Percentiles rank a stretch among this genome's conserved stretches.
These are phyloP conservation scores for Glareola pratincola DNA, from an alignment of 2,113 vertebrate genomes.

Conservation along the genomic window DNA sequence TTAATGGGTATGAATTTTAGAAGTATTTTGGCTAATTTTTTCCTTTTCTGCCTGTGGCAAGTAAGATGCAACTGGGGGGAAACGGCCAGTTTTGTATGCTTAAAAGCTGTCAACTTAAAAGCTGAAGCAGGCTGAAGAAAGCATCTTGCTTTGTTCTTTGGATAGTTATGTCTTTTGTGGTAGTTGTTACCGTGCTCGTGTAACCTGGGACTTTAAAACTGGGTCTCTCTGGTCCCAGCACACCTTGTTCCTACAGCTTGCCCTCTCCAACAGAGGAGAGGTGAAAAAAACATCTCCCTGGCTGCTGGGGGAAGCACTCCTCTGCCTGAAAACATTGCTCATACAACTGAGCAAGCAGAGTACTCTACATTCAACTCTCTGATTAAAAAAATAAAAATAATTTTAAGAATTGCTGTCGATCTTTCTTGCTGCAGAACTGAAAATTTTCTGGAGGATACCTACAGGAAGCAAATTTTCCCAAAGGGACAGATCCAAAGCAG, in stretches of 20 bases:
- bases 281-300: not conserved
- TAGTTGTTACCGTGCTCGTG: not conserved
- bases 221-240: not conserved
- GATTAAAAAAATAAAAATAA: not conserved
- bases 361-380: not conserved
- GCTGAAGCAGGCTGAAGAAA: not conserved
- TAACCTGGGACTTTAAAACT: not conserved
- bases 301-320: not conserved
- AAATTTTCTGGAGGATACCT: not conserved
- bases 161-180: not conserved
- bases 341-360: not conserved
- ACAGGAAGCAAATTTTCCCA: not conserved
- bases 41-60: not conserved
- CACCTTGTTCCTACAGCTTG: not conserved
- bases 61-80: not conserved
- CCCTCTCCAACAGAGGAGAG: not conserved
- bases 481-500: not conserved
- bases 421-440: not conserved
- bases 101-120: not conserved
- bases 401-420: not conserved
- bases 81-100: not conserved
- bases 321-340: not conserved
- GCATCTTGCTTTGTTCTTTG: not conserved
- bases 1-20: not conserved
- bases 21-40: not conserved